Base-by-base conservation (phyloP, 2,888 invertebrate species). In the Trichopria drosophilae region DNA sequence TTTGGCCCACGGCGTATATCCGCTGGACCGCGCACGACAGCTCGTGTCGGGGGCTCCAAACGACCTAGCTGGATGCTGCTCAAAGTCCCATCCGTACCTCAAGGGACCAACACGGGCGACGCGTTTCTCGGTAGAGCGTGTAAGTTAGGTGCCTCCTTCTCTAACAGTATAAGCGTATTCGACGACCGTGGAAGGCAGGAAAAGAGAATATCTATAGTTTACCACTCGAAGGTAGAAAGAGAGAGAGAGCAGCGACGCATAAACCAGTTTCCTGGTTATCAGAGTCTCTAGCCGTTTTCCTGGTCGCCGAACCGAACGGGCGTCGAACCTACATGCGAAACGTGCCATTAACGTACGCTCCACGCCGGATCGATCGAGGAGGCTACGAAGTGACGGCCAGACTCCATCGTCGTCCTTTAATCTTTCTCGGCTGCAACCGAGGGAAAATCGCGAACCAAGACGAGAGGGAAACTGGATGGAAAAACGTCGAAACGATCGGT, bases 201-300 rank as follows among this genome's bases (percentile, higher is more conserved):
- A n/a, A 40, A 12, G 4, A 28, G n/a, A 28, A 20, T 19, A 13
- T 41, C 41, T 29, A 29, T 29, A 26, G 12, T 26, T n/a, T 28
- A 18, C 28, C 28, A 49, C 35, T 35, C 23, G 22, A 39, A 45
- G 35, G 52, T 22, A 47, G 40, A 53, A 18, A n/a, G n/a, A n/a
- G n/a, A n/a, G 60, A 58, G 59, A 57, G 59, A 39, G 56, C 64
- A 66, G 65, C 68, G 65, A 69, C 69, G 71, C 68, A 69, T 69
- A 69, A 72, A 72, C 72, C 72, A 72, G 72, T 71, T 72, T 71
- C 68, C 69, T 66, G 71, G 66, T 69, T 71, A 71, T 70, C 67
- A 65, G 64, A 67, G 65, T 69, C 62, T 58, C 32, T 24, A 57
- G 56, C 62, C 64, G 65, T 69, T 71, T 72, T 69, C 67, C 68